These are phyloP conservation scores for Tapirus indicus DNA, from an alignment of 2,797 vertebrate species.

Conservation along the genomic window DNA sequence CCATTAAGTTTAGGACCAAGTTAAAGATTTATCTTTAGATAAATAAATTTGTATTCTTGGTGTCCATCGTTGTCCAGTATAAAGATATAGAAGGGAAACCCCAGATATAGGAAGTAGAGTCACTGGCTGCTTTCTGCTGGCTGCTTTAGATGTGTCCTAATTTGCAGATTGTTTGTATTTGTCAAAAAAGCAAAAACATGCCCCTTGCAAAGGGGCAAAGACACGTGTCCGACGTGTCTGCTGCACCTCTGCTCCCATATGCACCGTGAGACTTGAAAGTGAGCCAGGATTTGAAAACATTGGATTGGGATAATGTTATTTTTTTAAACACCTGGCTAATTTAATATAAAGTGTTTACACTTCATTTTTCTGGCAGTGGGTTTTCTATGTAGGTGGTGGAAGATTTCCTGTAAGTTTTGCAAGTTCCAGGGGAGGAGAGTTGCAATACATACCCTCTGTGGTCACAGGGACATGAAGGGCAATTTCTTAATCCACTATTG, in stretches of 20 bases:
- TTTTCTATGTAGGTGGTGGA: constrained; percentile 72
- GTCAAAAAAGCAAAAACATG: not conserved
- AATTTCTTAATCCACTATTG: not conserved
- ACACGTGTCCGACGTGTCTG: fast-evolving
- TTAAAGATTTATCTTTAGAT: not conserved
- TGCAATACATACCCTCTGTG: constrained; percentile 37
- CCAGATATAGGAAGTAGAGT: not conserved
- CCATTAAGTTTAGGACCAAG: not conserved
- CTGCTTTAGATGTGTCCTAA: not conserved
- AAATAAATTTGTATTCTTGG: not conserved
- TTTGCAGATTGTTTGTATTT: not conserved
- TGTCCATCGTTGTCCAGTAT: not conserved
- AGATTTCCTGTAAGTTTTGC: constrained; percentile 79
- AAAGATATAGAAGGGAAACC: not conserved
- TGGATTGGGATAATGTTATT: constrained; percentile 66
- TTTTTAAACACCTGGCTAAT: constrained; percentile 65
- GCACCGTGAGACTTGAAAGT: not conserved
- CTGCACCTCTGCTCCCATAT: not conserved
- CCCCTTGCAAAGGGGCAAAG: not conserved
- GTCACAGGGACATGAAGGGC: not conserved
- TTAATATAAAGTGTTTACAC: constrained; percentile 78
- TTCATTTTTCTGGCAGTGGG: constrained; percentile 73
- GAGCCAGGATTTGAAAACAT: constrained; percentile 64
- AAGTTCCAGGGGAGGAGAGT: constrained; percentile 56
- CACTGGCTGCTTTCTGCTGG: not conserved